Conservation (phyloP, 2,113 vertebrate genomes). For the Eretmochelys imbricata region DNA sequence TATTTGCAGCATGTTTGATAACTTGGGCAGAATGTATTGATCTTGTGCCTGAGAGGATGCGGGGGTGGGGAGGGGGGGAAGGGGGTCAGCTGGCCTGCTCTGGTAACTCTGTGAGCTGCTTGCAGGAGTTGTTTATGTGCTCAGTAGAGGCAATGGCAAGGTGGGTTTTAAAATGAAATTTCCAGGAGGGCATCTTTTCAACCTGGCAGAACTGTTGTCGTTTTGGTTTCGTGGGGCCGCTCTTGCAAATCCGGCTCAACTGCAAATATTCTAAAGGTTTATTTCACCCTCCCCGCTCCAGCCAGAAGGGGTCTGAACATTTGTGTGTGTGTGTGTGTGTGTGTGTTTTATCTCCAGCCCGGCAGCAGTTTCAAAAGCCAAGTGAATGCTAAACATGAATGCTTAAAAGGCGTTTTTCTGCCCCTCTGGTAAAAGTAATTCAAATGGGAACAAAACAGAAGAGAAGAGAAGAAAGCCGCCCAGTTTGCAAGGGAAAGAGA, state of each 20-base stretch:
- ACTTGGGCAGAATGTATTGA: not conserved
- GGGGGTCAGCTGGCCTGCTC: not conserved
- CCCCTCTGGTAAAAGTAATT: slow-evolving; percentile 27
- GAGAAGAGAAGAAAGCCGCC: not conserved
- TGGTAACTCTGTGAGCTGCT: slow-evolving; percentile 21
- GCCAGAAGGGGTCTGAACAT: slow-evolving; percentile 34
- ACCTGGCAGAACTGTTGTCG: slow-evolving; percentile 6
- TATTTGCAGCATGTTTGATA: not conserved
- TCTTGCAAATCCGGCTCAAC: slow-evolving; percentile 35
- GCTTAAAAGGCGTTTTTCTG: slow-evolving; percentile 34
- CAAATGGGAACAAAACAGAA: slow-evolving; percentile 21
- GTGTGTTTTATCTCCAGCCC: slow-evolving; percentile 55
- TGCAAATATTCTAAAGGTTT: slow-evolving; percentile 34
- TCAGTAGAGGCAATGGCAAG: not conserved
- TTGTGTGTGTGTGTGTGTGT: not conserved
- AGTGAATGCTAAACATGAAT: slow-evolving; percentile 23
- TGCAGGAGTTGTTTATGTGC: not conserved
- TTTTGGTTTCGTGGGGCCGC: slow-evolving; percentile 29
- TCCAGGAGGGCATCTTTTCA: slow-evolving; percentile 54
- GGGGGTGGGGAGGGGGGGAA: not conserved
- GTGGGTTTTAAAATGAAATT: slow-evolving; percentile 20
- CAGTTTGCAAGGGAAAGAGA: not conserved
- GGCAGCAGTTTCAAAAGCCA: slow-evolving; percentile 38
- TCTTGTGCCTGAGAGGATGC: not conserved
- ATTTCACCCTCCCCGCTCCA: not conserved